Base-by-base conservation (phyloP, 2,888 invertebrate genomes). In the Tuberolachnus salignus region DNA sequence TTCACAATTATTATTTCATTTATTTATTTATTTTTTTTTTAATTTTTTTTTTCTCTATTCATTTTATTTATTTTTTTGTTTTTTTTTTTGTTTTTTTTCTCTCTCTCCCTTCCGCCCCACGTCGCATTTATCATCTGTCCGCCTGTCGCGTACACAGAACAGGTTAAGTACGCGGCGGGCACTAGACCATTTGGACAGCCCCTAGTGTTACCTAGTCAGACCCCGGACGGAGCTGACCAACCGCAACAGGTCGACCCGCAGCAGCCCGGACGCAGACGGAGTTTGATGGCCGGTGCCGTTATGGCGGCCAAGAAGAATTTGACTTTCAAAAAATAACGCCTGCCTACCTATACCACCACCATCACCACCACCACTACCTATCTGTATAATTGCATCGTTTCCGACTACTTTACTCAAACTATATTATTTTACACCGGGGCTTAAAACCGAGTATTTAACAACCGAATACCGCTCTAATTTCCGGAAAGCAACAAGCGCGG, bases 151-250 rank as follows among this genome's bases (percentile, higher is more conserved):
- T 86, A 86, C 83, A 81, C 83, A 82, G 84, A 83, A 82, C 82
- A 83, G 72, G 80, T 83, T 67, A 83, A 82, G 80, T 87, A 86
- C 85, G 87, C 87, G 84, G 88, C 89, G 82, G 89, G 89, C 83
- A 89, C 89, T 83, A 89, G 92, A 86, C 90, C 92, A 82, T 92
- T 92, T 85, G 93, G 93, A 85, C 92, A 93, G 86, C 93, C 94
- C 81, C 88, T 94, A 86, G 91, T 92, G 88, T 85, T 80, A 46
- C 80, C 86, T 83, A 83, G 67, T 34, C 75, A 75, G 84, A 73
- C 83, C 83, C 81, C 83, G 84, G 81, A 84, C 84, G 72, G 51
- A 51, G 34, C 34, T 34, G 80, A 84, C 83, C 80, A 71, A 64
- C 73, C 23, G 53, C 80, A 64, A 69, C 53, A 71, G 78, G 51